Conservation (phyloP, 2,113 vertebrate species). For the Orcinus orca region DNA sequence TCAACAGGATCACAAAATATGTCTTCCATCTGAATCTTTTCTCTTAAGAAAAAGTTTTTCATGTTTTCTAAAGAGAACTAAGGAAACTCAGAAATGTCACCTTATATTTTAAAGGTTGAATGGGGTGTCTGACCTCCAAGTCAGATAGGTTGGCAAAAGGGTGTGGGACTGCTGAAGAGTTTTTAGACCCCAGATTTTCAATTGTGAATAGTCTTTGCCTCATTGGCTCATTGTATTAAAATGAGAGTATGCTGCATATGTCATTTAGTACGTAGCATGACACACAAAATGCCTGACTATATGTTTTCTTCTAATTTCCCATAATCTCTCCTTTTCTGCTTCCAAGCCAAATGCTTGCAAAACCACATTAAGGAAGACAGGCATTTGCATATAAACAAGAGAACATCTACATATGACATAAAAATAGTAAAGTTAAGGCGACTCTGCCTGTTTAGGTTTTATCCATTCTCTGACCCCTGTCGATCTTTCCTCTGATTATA, state of each 20-base stretch:
- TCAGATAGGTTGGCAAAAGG: neutral
- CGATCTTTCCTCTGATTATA: neutral
- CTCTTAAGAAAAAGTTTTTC: neutral
- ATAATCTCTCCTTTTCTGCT: neutral
- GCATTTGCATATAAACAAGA: neutral
- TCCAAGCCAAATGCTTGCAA: neutral
- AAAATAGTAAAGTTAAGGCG: neutral
- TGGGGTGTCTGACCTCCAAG: neutral
- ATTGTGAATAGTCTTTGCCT: neutral
- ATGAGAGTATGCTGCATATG: neutral
- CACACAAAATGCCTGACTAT: neutral
- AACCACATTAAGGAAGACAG: neutral
- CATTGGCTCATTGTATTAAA: neutral
- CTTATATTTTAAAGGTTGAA: neutral
- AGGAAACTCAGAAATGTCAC: neutral
- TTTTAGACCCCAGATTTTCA: neutral
- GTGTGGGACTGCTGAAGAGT: neutral
- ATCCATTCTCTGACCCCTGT: rapidly evolving
- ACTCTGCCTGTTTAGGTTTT: neutral
- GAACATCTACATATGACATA: neutral
- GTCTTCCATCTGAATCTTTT: neutral
- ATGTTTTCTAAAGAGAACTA: neutral
- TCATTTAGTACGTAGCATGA: neutral
- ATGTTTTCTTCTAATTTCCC: neutral
- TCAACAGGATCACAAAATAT: neutral